Percentiles rank a stretch among this genome's conserved stretches.
phyloP scores from a whole-genome alignment of 2,888 invertebrate species.

The Phrixothrix hirtus region DNA sequence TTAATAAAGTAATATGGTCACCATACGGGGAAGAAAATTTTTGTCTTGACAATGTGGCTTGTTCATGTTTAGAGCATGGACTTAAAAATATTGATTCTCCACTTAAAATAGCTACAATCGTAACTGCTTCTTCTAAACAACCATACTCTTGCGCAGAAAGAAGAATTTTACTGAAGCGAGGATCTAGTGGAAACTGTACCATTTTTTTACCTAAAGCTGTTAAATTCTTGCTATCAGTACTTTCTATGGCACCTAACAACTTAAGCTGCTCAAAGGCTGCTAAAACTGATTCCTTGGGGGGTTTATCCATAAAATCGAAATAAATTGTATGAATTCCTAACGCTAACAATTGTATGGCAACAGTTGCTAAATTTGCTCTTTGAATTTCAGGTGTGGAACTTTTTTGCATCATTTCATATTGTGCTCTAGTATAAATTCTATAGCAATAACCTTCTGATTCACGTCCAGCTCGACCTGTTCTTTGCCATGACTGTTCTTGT shows the following conservation, averaged over 20 bases:
- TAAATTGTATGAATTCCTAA: slow-evolving; percentile 78
- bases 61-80: slow-evolving; percentile 74
- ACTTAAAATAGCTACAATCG: slow-evolving; percentile 84
- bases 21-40: slow-evolving; percentile 87
- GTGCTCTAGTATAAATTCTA: slow-evolving; percentile 78
- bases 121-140: slow-evolving; percentile 81
- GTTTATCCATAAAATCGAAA: slow-evolving; percentile 91
- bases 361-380: slow-evolving; percentile 67
- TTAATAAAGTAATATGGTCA: slow-evolving; percentile 89
- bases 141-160: slow-evolving; percentile 75
- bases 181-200: slow-evolving; percentile 91
- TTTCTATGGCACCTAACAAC: slow-evolving; percentile 72
- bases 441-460: slow-evolving; percentile 85
- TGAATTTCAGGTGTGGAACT: slow-evolving; percentile 88
- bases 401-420: slow-evolving; percentile 71
- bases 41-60: slow-evolving; percentile 70
- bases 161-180: slow-evolving; percentile 81
- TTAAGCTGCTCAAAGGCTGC: slow-evolving; percentile 68
- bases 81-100: slow-evolving; percentile 84
- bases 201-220: slow-evolving; percentile 82
- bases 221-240: slow-evolving; percentile 63
- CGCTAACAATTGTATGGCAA: slow-evolving; percentile 81
- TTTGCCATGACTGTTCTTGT: slow-evolving; percentile 91
- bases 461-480: slow-evolving; percentile 90
- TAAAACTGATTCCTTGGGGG: slow-evolving; percentile 71